Evolutionary conservation across 2,888 invertebrate species (phyloP).

Genomic region (Clepsis dumicolana): DNA sequence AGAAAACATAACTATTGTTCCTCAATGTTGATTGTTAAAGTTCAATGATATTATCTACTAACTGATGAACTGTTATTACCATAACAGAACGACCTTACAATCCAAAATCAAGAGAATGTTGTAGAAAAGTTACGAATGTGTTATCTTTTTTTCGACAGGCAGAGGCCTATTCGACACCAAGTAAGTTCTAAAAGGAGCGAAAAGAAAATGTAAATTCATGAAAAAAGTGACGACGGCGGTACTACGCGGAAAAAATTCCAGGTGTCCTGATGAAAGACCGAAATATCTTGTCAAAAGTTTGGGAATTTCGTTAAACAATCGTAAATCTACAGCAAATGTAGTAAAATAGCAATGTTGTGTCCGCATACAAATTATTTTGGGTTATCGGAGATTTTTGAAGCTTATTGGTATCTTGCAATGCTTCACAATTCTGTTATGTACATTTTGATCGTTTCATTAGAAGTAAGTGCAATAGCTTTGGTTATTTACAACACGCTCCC

Average conservation of each 20-base stretch:
- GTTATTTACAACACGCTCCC: constrained; percentile 4
- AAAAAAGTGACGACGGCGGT: not conserved
- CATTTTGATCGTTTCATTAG: not conserved
- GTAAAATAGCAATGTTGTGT: not conserved
- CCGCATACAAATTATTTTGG: not conserved
- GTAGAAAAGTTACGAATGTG: not conserved
- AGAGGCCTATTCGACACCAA: not conserved
- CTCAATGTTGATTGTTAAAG: not conserved
- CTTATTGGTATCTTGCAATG: not conserved
- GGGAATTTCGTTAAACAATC: not conserved
- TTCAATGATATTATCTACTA: not conserved
- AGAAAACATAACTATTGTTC: not conserved
- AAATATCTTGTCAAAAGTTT: not conserved
- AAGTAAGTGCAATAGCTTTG: not conserved
- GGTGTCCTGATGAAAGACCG: not conserved
- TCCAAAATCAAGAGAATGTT: not conserved
- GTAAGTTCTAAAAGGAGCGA: not conserved
- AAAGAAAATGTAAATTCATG: not conserved
- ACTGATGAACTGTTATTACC: not conserved
- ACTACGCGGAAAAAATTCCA: not conserved
- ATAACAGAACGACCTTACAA: not conserved
- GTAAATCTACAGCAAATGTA: not conserved
- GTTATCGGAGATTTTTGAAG: not conserved
- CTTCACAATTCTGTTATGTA: not conserved
- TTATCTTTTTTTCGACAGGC: not conserved